Evolutionary conservation across 2,113 vertebrate genomes (phyloP).

Genomic region (Camelus dromedarius): DNA sequence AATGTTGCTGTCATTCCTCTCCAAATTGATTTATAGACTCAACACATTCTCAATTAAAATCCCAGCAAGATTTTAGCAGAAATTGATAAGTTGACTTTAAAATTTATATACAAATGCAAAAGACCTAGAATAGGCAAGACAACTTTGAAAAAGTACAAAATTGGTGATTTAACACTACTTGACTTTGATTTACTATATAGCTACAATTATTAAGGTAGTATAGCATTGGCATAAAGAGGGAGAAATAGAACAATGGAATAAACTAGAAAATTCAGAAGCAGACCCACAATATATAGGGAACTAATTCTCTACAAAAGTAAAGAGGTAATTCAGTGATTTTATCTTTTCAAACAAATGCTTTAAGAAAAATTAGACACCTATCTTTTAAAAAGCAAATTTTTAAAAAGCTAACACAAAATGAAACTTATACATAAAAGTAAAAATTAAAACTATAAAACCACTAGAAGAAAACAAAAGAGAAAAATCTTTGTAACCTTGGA

Average conservation of each 20-base stretch:
- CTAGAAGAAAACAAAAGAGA: neutral
- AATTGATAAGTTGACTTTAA: neutral
- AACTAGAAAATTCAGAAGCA: neutral
- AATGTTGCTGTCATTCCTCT: neutral
- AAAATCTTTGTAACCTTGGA: neutral
- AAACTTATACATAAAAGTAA: neutral
- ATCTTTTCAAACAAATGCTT: neutral
- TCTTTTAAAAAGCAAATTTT: neutral
- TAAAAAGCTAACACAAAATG: neutral
- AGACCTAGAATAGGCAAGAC: neutral
- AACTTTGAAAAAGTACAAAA: neutral
- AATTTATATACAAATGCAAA: neutral
- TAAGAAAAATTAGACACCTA: neutral
- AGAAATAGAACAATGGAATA: neutral
- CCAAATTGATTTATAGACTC: neutral
- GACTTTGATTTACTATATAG: neutral
- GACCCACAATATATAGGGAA: neutral
- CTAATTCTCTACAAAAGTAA: neutral
- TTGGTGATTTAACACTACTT: neutral
- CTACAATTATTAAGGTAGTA: neutral
- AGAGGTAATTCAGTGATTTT: neutral
- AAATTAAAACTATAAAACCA: neutral
- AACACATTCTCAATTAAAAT: neutral
- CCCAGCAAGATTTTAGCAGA: neutral
- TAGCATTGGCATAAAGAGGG: neutral